Conservation (phyloP, 2,797 vertebrate genomes). For the Falco rusticolus region DNA sequence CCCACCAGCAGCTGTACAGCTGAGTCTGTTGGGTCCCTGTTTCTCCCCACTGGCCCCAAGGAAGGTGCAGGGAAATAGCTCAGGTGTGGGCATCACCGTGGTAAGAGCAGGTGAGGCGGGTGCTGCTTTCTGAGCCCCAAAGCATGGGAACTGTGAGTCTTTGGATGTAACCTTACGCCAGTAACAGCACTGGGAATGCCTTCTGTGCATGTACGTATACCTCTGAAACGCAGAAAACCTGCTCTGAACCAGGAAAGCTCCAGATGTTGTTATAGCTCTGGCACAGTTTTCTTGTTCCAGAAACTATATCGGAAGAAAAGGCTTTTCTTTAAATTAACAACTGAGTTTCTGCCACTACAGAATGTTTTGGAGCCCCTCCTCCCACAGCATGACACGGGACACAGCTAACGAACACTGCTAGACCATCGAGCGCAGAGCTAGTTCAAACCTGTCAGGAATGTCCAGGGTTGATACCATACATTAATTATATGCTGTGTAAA, state of each 20-base stretch:
- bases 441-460: constrained; percentile 17
- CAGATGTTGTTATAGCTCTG: neutral
- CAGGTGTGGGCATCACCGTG: neutral
- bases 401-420: neutral
- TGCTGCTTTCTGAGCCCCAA: neutral
- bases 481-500: constrained; percentile 27
- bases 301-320: neutral
- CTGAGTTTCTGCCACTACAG: neutral
- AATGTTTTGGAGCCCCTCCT: neutral
- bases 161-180: neutral
- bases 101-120: neutral
- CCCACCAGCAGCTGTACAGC: neutral
- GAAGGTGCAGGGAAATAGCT: neutral
- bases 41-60: neutral
- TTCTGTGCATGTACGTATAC: neutral
- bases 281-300: neutral
- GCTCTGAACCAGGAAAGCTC: neutral
- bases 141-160: neutral
- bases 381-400: neutral
- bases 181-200: neutral
- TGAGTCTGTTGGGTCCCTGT: fast-evolving
- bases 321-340: neutral
- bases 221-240: neutral
- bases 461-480: neutral
- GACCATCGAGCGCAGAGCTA: neutral